Conservation (phyloP, 1,140 invertebrate species). For the Drosophila orena region DNA sequence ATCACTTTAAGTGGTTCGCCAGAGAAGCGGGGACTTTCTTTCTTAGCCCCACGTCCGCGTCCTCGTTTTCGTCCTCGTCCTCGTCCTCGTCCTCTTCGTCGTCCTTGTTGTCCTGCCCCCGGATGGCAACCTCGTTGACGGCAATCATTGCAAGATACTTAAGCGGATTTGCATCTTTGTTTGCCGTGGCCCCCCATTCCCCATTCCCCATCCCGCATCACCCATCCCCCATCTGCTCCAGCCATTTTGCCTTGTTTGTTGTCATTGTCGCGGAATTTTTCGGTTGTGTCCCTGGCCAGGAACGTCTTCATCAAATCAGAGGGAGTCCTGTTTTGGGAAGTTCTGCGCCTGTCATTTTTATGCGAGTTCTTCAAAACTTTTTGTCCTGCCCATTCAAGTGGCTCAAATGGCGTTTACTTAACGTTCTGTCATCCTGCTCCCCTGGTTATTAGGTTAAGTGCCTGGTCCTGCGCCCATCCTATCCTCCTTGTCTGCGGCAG, state of each 20-base stretch:
- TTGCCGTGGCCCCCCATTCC: constrained; percentile 25
- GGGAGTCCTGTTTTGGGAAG: constrained; percentile 1
- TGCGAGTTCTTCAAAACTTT: constrained; percentile 82
- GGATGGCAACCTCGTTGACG: constrained; percentile 39
- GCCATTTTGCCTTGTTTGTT: constrained; percentile 64
- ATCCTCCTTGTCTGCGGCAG: not conserved
- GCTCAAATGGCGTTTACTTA: constrained; percentile 78
- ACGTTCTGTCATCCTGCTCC: constrained; percentile 63
- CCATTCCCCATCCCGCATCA: no score
- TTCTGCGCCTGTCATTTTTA: constrained; percentile 74
- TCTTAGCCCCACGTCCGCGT: constrained; percentile 4
- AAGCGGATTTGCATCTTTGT: constrained; percentile 84
- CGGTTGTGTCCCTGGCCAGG: constrained; percentile 17
- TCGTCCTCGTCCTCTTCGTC: not conserved
- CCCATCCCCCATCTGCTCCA: not conserved
- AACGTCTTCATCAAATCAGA: constrained; percentile 77
- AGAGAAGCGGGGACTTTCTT: constrained; percentile 37
- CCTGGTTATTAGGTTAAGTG: constrained; percentile 79
- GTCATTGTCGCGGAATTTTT: constrained; percentile 66
- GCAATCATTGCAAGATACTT: constrained; percentile 83
- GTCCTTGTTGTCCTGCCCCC: not conserved
- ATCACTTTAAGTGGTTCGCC: constrained; percentile 82
- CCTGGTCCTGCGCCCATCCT: constrained; percentile 35
- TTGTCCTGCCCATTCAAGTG: constrained; percentile 19
- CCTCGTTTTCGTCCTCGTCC: no score